These are phyloP conservation scores for Nothobranchius furzeri DNA, from an alignment of 2,113 vertebrate species.

Conservation along the genomic window DNA sequence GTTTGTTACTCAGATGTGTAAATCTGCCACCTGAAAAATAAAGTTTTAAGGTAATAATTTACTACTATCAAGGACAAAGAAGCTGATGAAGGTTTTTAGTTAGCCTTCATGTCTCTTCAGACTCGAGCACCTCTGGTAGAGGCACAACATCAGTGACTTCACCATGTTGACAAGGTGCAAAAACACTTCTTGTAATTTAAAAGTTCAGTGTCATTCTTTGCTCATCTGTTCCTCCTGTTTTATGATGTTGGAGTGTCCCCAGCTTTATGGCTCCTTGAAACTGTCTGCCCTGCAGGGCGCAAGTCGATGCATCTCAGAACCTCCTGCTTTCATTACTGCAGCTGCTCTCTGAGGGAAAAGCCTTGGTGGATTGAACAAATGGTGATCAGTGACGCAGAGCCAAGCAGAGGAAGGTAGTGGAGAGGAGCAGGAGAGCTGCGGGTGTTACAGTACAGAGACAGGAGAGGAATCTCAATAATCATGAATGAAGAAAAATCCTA, in stretches of 20 bases:
- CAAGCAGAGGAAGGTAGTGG: slow-evolving; percentile 10
- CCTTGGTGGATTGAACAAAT: slow-evolving; percentile 50
- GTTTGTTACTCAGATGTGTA: slow-evolving; percentile 36
- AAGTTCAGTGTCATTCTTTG: slow-evolving; percentile 7
- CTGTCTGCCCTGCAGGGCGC: slow-evolving; percentile 40
- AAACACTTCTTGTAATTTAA: neutral
- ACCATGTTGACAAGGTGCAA: slow-evolving; percentile 3
- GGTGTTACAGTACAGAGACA: slow-evolving; percentile 44
- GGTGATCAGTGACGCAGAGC: slow-evolving; percentile 61
- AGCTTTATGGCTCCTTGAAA: slow-evolving; percentile 22
- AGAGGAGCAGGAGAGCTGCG: slow-evolving; percentile 20
- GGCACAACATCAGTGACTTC: neutral
- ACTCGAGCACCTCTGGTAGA: slow-evolving; percentile 22
- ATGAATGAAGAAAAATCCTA: slow-evolving; percentile 45
- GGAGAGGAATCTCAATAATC: slow-evolving; percentile 67
- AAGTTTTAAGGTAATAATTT: slow-evolving; percentile 50
- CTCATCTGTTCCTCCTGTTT: slow-evolving; percentile 17
- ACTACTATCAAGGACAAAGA: slow-evolving; percentile 36
- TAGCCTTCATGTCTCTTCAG: slow-evolving; percentile 31
- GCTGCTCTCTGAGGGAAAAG: slow-evolving; percentile 55
- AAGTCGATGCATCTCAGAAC: slow-evolving; percentile 32
- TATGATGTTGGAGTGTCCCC: slow-evolving; percentile 21
- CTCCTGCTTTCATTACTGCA: slow-evolving; percentile 61
- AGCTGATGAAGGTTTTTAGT: slow-evolving; percentile 41
- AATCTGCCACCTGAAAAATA: slow-evolving; percentile 40